Percentiles rank a stretch among this genome's conserved stretches.
These are phyloP conservation scores for Lota lota DNA, from an alignment of 2,113 vertebrate genomes.

Conservation along the genomic window DNA sequence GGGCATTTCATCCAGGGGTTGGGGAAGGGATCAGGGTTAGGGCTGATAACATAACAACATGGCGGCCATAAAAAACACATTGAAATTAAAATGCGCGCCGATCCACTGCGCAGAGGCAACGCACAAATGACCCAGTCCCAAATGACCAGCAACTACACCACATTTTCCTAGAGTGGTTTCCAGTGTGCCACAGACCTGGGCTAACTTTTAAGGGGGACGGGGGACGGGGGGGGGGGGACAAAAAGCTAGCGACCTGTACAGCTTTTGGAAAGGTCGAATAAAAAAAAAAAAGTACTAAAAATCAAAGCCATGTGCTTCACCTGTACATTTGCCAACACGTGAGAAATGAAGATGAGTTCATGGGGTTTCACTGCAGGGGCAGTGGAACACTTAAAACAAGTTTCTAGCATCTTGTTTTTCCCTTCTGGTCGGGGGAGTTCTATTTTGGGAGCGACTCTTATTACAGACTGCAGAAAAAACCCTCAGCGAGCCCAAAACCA, in stretches of 20 bases:
- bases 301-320: not conserved
- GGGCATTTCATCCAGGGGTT: constrained; percentile 11
- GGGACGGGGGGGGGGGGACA: too few relatives aligned
- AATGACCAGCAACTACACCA: too few relatives aligned
- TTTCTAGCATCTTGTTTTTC: not conserved
- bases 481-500: not conserved
- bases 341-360: not conserved
- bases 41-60: too few relatives aligned
- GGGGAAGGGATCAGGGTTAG: not conserved
- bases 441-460: not conserved
- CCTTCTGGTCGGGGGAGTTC: not conserved
- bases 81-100: too few relatives aligned
- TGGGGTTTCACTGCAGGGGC: too few relatives aligned
- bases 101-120: too few relatives aligned
- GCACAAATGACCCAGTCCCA: too few relatives aligned
- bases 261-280: not conserved
- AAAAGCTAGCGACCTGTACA: not conserved
- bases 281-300: not conserved
- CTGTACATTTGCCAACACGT: not conserved
- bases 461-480: not conserved
- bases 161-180: too few relatives aligned
- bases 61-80: too few relatives aligned
- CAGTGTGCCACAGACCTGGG: too few relatives aligned
- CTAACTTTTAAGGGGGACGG: too few relatives aligned
- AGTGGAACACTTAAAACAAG: too few relatives aligned